Evolutionary conservation across 2,113 vertebrate species (phyloP).

Genomic region (Leucosticte australis): DNA sequence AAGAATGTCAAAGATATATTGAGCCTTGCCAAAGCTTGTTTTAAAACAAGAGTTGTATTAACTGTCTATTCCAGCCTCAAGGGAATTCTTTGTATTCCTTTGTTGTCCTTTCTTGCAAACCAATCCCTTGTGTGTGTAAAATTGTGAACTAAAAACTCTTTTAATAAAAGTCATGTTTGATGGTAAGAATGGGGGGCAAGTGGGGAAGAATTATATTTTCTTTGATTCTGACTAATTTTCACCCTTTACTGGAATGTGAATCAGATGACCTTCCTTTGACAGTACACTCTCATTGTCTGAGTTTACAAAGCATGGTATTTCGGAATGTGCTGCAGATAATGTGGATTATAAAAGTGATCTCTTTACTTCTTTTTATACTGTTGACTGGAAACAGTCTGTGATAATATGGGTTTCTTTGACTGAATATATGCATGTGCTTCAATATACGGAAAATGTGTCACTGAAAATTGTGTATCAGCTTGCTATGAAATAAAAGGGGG

Average conservation of each 20-base stretch:
- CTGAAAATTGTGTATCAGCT: neutral
- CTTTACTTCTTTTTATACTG: conserved; percentile 9
- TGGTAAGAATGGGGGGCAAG: neutral
- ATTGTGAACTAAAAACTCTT: neutral
- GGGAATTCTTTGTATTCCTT: neutral
- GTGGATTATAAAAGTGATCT: conserved; percentile 17
- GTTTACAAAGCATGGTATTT: conserved; percentile 33
- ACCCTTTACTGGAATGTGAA: conserved; percentile 45
- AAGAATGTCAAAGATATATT: neutral
- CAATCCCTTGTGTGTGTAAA: neutral
- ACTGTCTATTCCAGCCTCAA: neutral
- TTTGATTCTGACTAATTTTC: conserved; percentile 54
- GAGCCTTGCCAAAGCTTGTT: neutral
- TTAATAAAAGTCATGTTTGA: neutral
- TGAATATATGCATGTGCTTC: neutral
- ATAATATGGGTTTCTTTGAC: neutral
- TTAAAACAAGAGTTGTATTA: neutral
- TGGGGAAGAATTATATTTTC: conserved; percentile 13
- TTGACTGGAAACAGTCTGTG: conserved; percentile 21
- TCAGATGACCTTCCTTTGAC: conserved; percentile 53
- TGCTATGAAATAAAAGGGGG: neutral
- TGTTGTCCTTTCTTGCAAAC: neutral
- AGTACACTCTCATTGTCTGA: neutral
- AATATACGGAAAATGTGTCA: neutral
- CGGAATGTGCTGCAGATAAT: conserved; percentile 33